Conservation (phyloP, 1,140 invertebrate genomes). For the Polypedilum vanderplanki region DNA sequence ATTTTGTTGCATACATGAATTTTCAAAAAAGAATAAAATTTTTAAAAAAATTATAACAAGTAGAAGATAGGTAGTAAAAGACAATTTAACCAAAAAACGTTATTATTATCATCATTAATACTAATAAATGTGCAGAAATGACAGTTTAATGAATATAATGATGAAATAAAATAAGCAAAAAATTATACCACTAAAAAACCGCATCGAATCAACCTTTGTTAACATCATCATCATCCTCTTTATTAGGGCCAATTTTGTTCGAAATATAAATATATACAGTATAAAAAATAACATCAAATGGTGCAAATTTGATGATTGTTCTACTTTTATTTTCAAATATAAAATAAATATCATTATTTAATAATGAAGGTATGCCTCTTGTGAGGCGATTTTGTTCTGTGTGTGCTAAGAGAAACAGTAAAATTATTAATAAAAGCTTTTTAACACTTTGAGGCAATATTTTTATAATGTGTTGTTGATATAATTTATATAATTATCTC, state of each 20-base stretch:
- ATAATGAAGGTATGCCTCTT: constrained; percentile 12
- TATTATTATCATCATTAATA: constrained; percentile 15
- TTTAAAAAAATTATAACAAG: too few relatives aligned
- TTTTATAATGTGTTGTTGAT: constrained; percentile 13
- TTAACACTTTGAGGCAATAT: constrained; percentile 17
- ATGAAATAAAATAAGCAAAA: constrained; percentile 14
- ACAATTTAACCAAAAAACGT: neutral
- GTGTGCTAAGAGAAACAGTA: neutral
- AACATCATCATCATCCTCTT: constrained; percentile 15
- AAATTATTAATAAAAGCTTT: constrained; percentile 12
- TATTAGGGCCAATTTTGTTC: constrained; percentile 15
- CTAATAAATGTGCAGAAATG: constrained; percentile 13
- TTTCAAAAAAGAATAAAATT: neutral
- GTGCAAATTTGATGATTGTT: constrained; percentile 18
- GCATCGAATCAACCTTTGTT: constrained; percentile 17
- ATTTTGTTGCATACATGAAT: neutral
- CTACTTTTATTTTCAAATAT: neutral
- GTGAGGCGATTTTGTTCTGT: neutral
- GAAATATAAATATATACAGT: neutral
- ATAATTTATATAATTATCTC: constrained; percentile 15
- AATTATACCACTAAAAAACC: neutral
- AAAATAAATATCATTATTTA: constrained; percentile 15
- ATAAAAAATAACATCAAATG: constrained; percentile 19
- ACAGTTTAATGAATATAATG: constrained; percentile 19
- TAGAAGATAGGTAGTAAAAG: neutral